A percentile compares a stretch with the other conserved stretches of the same genome.
phyloP scores from a whole-genome alignment of 2,797 vertebrate genomes.

The Poecilia velifera region DNA sequence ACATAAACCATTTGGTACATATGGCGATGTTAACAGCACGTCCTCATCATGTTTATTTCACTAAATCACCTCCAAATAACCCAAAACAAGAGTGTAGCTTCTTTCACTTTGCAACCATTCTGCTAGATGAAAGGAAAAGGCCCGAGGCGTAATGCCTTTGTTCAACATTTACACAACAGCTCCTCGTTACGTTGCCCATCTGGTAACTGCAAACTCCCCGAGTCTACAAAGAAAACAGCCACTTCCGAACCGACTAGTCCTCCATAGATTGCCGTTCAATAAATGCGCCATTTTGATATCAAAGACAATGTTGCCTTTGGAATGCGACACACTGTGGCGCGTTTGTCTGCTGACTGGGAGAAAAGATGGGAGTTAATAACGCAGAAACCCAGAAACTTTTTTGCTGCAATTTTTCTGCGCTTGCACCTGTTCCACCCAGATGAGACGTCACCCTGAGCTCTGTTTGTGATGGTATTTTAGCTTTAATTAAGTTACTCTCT shows the following conservation, averaged over 20 bases:
- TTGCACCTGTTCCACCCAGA: neutral
- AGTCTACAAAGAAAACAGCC: slow-evolving; percentile 31
- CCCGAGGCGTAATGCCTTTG: slow-evolving; percentile 54
- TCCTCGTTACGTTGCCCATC: slow-evolving; percentile 48
- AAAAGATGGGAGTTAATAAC: no score
- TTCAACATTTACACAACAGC: slow-evolving; percentile 66
- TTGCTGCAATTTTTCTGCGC: no score
- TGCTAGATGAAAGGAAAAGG: slow-evolving; percentile 46
- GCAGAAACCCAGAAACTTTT: no score
- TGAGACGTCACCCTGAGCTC: neutral
- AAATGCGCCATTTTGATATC: slow-evolving; percentile 24
- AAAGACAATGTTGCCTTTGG: slow-evolving; percentile 44
- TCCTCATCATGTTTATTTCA: neutral
- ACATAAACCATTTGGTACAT: neutral
- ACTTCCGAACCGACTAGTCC: slow-evolving; percentile 26
- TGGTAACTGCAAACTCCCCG: slow-evolving; percentile 37
- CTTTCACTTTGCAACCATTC: slow-evolving; percentile 48
- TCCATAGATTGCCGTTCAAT: slow-evolving; percentile 23
- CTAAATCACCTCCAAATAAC: neutral
- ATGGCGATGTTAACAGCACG: neutral
- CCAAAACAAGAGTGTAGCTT: neutral
- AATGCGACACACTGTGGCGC: slow-evolving; percentile 32
- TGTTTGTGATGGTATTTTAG: neutral
- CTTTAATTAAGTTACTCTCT: neutral
- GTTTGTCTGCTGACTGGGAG: slow-evolving; percentile 14